A percentile compares a stretch with the other conserved stretches of the same genome.
Conservation (phyloP, 2,888 invertebrate genomes). For the Rhodophaea formosa region DNA sequence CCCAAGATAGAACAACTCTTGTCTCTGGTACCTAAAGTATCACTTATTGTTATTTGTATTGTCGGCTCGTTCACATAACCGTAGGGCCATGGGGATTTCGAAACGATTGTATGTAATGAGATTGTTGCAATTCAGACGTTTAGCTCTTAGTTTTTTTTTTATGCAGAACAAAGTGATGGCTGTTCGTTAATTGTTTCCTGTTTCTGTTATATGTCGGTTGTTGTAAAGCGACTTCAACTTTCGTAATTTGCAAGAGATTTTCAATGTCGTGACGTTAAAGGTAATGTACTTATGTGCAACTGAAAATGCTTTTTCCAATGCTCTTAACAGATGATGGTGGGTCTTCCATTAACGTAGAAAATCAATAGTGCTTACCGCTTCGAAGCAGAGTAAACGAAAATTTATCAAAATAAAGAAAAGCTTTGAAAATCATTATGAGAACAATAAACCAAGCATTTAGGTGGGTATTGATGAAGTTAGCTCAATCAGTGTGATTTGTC, state of each 20-base stretch:
- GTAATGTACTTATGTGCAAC: background rate
- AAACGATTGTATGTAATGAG: constrained; percentile 48
- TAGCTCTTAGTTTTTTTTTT: constrained; percentile 16
- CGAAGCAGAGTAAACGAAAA: too few relatives aligned
- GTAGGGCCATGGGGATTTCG: constrained; percentile 55
- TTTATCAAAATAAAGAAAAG: too few relatives aligned
- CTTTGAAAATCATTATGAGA: too few relatives aligned
- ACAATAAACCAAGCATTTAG: too few relatives aligned
- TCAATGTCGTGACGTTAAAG: background rate
- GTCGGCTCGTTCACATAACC: constrained; percentile 61
- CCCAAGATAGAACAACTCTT: constrained; percentile 31
- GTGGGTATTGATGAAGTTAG: too few relatives aligned
- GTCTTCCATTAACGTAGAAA: too few relatives aligned
- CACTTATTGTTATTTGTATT: constrained; percentile 59
- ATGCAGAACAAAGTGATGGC: constrained; percentile 11
- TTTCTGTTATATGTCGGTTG: background rate
- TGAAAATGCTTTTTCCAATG: too few relatives aligned
- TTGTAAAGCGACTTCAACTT: background rate
- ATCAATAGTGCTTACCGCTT: too few relatives aligned
- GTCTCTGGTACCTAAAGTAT: constrained; percentile 32
- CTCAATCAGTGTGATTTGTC: too few relatives aligned
- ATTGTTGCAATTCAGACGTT: constrained; percentile 34
- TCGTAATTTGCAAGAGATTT: background rate
- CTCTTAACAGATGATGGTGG: too few relatives aligned
- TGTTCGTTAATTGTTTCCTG: constrained; percentile 10